Base-by-base conservation (phyloP, 2,888 invertebrate genomes). In the Zhengitettix transpicula region DNA sequence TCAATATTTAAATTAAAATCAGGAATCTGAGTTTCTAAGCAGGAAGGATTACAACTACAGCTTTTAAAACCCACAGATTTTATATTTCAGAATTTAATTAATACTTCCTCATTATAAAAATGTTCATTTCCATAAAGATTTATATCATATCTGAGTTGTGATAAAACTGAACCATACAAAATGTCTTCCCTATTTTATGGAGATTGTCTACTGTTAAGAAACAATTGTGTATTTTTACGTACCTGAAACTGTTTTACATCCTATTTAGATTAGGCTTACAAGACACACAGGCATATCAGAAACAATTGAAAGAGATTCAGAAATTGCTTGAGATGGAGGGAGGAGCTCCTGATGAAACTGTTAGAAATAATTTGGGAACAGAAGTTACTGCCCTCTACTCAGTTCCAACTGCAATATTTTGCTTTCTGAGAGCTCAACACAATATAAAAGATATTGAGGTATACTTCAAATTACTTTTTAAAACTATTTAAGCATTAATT, bases 331-430 rank as follows among this genome's bases (percentile, higher is more conserved):
- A 68, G 1, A 72, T 73, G 52, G 70, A 75, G 10, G 69, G 69
- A 10, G 68, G 73, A 40, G 73, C 73, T 16, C 70, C 72, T 2
- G 71, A 76, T 57, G 74, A 76, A 54, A 75, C 78, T 58, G 75
- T 85, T 14, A 73, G 78, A 55, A 71, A 75, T 42, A 67, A 70
- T 52, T 68, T 83, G 65, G 87, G 86, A 8, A 81, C 80, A 68
- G 75, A 76, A 61, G 76, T 84, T 9, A 72, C 78, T 52, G 86
- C 87, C 1, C 68, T 82, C n/a, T 76, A 78, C 64, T 85, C 87
- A 0, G 85, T 87, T 10, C 84, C 86, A 5, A 83, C 85, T 28
- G 85, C 87, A 16, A 78, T 87, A 64, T 87, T 79, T 70, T 81
- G 82, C 66, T 87, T 85, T 68, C 71, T 87, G 41, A 73, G 74